Evolutionary conservation across 2,797 vertebrate species (phyloP), one percentile per base, ranked within the genome.

Genomic region (Helarctos malayanus): DNA sequence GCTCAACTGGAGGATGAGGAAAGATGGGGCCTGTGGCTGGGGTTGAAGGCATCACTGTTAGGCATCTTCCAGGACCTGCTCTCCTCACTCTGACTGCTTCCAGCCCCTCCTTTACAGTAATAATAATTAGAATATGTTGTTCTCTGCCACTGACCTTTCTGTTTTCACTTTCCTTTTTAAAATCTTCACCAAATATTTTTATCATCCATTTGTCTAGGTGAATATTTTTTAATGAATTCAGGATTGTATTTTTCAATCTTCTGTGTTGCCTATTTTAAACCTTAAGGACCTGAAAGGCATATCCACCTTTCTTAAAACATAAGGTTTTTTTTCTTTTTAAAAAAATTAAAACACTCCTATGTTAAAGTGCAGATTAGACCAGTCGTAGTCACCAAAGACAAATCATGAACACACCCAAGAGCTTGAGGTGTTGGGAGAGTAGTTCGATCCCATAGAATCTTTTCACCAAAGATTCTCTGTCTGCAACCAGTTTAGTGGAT

Each of bases 231-330:
- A 18, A 5, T 93, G 23, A 56, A 45, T 92, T 98, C 41, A 95
- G 32, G 35, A 56, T 93, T 69, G 5, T 14, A 8, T 87, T 98
- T 97, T 89, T 94, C 38, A 95, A 5, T 92, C 5, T 94, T 32
- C 21, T 16, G 47, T 91, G 1, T 73, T 85, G 63, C 21, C 18
- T 89, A 0, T 76, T 85, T 76, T 85, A 54, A 94, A 87, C 13
- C 83, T 91, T 35, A 88, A 86, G 27, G 75, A 88, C 11, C 52
- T 79, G 5, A 35, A 94, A 84, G 89, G 65, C 93, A 41, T 12
- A 38, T 41, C 9, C 3, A 80, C 94, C 54, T 68, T 87, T 92
- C 35, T 76, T 85, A 86, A 76, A 94, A 88, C 0, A 38, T 41
- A 29, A 61, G 5, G 13, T 65, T n/a, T 82, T 68, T 85, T 85